These are phyloP conservation scores for Sebastes cheni DNA, from an alignment of 2,797 vertebrate species.

Conservation along the genomic window DNA sequence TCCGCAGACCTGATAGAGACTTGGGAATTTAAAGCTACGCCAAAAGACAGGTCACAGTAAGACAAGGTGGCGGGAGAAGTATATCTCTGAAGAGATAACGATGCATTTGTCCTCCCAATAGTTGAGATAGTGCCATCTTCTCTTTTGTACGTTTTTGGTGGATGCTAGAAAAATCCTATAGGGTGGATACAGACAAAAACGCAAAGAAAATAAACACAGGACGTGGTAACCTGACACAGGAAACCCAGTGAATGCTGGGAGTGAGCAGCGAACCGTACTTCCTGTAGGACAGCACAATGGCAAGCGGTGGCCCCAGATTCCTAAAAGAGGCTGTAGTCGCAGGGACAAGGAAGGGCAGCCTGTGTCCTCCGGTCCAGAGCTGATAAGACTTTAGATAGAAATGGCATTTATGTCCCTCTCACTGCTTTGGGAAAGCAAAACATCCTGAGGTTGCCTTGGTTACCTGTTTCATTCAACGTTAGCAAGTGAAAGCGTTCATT, in stretches of 20 bases:
- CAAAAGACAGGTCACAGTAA: conserved; percentile 43
- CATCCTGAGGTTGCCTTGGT: conserved; percentile 65
- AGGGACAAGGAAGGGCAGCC: conserved; percentile 82
- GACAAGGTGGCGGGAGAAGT: conserved; percentile 35
- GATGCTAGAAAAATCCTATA: conserved; percentile 70
- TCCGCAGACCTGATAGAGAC: conserved; percentile 54
- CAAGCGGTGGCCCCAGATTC: conserved; percentile 78
- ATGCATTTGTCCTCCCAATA: conserved; percentile 43
- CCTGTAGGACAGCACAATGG: conserved; percentile 86
- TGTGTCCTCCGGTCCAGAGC: conserved; percentile 71
- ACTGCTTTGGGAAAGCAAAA: conserved; percentile 62
- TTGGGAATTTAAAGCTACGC: conserved; percentile 52
- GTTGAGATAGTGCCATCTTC: conserved; percentile 75
- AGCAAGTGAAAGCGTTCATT: conserved; percentile 1
- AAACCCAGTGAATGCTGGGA: conserved; percentile 88
- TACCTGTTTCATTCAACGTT: conserved; percentile 50
- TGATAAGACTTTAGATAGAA: conserved; percentile 82
- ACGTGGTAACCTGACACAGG: conserved; percentile 86
- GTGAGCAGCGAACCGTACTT: conserved; percentile 80
- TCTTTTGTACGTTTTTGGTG: conserved; percentile 60
- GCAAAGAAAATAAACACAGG: conserved; percentile 87
- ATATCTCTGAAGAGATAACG: conserved; percentile 47
- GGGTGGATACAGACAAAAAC: conserved; percentile 78
- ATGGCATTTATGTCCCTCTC: conserved; percentile 68
- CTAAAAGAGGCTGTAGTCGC: conserved; percentile 75